phyloP scores from a whole-genome alignment of 1,140 invertebrate genomes.

The Calosoma granatense region DNA sequence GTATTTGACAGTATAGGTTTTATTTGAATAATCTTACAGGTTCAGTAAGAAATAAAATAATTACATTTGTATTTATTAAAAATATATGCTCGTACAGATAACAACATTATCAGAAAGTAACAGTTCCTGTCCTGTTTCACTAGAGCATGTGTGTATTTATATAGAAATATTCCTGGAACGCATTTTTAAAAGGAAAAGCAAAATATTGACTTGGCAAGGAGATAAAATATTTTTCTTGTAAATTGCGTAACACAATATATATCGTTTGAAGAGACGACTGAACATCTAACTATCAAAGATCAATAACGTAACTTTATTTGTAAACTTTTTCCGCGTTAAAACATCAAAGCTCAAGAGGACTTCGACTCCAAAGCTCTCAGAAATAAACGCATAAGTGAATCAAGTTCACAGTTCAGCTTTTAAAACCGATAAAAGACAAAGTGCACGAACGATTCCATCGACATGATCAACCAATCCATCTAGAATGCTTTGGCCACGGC shows the following conservation, averaged over 20 bases:
- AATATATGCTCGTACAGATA: too few relatives aligned
- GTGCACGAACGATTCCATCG: background rate
- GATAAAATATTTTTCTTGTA: background rate
- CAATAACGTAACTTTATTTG: constrained; percentile 6
- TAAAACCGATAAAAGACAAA: constrained; percentile 8
- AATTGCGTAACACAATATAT: constrained; percentile 8
- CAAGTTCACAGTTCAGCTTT: constrained; percentile 2
- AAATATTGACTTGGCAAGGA: background rate
- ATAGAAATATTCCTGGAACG: too few relatives aligned
- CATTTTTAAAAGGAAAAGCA: too few relatives aligned
- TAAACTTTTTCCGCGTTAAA: constrained; percentile 4
- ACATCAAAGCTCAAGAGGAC: constrained; percentile 4
- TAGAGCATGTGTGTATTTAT: too few relatives aligned
- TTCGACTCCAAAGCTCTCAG: background rate
- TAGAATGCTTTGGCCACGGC: too few relatives aligned
- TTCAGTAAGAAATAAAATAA: too few relatives aligned
- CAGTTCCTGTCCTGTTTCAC: too few relatives aligned
- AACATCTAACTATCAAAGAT: background rate
- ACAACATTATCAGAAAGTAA: too few relatives aligned
- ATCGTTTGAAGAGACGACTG: background rate
- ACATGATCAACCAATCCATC: background rate
- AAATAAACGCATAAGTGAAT: constrained; percentile 7
- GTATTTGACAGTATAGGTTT: too few relatives aligned
- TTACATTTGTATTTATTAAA: too few relatives aligned
- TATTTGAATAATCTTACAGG: too few relatives aligned